Conservation (phyloP, 2,888 invertebrate genomes). For the Polia nebulosa region DNA sequence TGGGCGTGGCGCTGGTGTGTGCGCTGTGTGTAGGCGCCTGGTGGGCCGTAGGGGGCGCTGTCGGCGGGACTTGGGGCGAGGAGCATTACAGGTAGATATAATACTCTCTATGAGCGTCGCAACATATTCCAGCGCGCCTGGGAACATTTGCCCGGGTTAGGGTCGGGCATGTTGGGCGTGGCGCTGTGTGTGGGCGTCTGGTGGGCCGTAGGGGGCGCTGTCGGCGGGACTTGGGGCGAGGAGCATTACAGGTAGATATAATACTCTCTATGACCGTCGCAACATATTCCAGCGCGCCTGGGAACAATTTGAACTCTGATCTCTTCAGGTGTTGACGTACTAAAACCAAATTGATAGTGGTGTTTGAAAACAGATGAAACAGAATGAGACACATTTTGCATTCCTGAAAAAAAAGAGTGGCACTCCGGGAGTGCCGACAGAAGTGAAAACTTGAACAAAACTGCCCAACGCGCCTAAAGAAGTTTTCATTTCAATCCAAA, state of each 20-base stretch:
- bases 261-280: constrained; percentile 68
- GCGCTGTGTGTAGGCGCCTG: constrained; percentile 83
- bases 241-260: constrained; percentile 83
- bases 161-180: constrained; percentile 81
- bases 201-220: constrained; percentile 86
- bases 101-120: constrained; percentile 69
- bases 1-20: constrained; percentile 80
- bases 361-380: too few relatives aligned
- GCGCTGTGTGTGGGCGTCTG: constrained; percentile 82
- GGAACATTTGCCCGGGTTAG: constrained; percentile 77
- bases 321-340: too few relatives aligned
- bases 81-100: constrained; percentile 83
- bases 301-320: too few relatives aligned
- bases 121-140: constrained; percentile 75
- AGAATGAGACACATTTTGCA: too few relatives aligned
- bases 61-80: constrained; percentile 86
- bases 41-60: constrained; percentile 86
- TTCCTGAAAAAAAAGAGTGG: too few relatives aligned
- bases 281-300: constrained; percentile 75
- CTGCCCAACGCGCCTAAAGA: too few relatives aligned
- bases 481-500: too few relatives aligned
- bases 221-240: constrained; percentile 86
- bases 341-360: too few relatives aligned
- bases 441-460: too few relatives aligned
- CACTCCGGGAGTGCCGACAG: too few relatives aligned